Conservation (phyloP, 2,113 vertebrate genomes). For the Xiphorhynchus elegans region DNA sequence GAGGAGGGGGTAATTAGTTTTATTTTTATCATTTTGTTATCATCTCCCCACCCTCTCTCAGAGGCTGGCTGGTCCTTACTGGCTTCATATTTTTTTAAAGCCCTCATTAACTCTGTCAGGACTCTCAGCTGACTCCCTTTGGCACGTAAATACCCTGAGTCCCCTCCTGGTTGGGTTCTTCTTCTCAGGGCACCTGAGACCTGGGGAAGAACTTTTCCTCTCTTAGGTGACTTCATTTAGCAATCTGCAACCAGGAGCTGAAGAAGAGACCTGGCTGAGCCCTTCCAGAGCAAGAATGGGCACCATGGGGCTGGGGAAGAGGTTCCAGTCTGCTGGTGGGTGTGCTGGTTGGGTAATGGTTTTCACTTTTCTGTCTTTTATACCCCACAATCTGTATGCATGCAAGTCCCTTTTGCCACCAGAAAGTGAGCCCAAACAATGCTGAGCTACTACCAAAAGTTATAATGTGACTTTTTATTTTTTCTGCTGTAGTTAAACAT, state of each 20-base stretch:
- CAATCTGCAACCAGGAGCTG: neutral
- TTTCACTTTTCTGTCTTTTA: neutral
- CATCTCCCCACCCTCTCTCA: neutral
- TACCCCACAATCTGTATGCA: neutral
- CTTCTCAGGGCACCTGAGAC: neutral
- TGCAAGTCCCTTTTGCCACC: neutral
- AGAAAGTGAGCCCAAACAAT: neutral
- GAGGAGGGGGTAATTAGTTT: neutral
- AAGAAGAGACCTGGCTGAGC: neutral
- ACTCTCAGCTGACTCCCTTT: neutral
- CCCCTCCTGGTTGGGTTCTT: neutral
- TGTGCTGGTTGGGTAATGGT: neutral
- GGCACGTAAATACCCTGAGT: neutral
- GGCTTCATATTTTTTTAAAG: constrained; percentile 58
- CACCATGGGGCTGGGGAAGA: neutral
- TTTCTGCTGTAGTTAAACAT: neutral
- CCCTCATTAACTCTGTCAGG: constrained; percentile 27
- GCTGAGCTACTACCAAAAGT: neutral
- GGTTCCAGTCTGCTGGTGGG: neutral
- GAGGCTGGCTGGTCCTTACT: neutral
- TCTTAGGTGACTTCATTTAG: neutral
- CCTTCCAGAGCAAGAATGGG: neutral
- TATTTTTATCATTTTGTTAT: too few relatives aligned
- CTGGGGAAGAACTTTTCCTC: neutral
- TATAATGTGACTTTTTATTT: neutral